Evolutionary conservation across 1,140 invertebrate genomes (phyloP).

Genomic region (Zeugodacus cucurbitae): DNA sequence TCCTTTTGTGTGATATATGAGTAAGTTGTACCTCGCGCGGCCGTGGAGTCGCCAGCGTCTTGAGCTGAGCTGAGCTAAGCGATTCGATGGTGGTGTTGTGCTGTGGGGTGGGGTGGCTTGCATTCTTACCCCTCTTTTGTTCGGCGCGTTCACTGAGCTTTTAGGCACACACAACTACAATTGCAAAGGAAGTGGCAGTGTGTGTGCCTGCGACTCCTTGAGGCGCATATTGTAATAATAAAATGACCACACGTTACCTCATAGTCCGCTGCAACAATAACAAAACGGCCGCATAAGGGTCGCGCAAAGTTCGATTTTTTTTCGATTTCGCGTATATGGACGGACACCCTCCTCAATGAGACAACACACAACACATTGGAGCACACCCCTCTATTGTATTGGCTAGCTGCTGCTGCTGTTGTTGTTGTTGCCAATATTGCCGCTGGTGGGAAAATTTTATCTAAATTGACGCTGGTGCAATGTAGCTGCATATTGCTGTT

Average conservation of each 20-base stretch:
- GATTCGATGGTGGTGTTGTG: background rate
- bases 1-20: slow-evolving; percentile 66
- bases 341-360: slow-evolving; percentile 10
- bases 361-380: background rate
- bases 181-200: background rate
- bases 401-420: background rate
- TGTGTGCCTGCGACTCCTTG: background rate
- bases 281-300: slow-evolving; percentile 4
- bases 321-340: background rate
- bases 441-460: slow-evolving; percentile 66
- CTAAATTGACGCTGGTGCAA: slow-evolving; percentile 62
- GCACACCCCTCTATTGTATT: background rate
- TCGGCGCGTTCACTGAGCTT: slow-evolving; percentile 54
- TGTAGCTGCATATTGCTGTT: background rate
- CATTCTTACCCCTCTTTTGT: slow-evolving; percentile 31
- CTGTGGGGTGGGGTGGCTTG: background rate
- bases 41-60: slow-evolving; percentile 39
- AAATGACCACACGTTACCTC: slow-evolving; percentile 43
- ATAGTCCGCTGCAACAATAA: background rate
- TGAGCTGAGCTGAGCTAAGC: background rate
- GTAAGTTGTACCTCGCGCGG: slow-evolving; percentile 65
- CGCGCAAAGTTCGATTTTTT: slow-evolving; percentile 15
- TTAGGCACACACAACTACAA: slow-evolving; percentile 57
- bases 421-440: slow-evolving; percentile 38
- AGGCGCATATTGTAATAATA: slow-evolving; percentile 39